These are phyloP conservation scores for Ceratoteleas bidentatus DNA, from an alignment of 1,140 invertebrate genomes.

Conservation along the genomic window DNA sequence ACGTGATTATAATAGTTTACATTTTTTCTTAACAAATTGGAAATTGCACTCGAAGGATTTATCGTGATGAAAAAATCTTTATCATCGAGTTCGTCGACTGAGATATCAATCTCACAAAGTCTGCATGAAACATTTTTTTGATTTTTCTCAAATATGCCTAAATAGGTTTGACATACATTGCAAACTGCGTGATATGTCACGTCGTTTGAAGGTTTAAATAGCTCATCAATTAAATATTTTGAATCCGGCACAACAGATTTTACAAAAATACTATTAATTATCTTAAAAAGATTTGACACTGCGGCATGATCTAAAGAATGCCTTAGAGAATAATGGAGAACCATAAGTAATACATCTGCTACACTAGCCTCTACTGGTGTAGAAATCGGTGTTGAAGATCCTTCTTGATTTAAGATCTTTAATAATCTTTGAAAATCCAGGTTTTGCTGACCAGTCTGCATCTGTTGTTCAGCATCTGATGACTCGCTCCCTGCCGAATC, in stretches of 20 bases:
- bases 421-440: too few species aligned
- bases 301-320: not conserved
- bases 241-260: constrained; percentile 13
- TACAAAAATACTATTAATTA: constrained; percentile 23
- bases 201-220: constrained; percentile 11
- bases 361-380: constrained; percentile 4
- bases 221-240: constrained; percentile 12
- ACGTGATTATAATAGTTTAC: not conserved
- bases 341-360: constrained; percentile 9
- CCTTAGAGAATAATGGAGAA: constrained; percentile 11
- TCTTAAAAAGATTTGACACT: constrained; percentile 16
- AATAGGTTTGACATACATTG: constrained; percentile 11
- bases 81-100: not conserved
- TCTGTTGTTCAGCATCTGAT: too few species aligned
- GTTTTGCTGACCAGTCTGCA: too few species aligned
- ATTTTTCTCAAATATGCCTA: constrained; percentile 14
- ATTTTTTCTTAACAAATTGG: not conserved
- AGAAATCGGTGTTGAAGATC: not conserved
- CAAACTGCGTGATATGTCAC: constrained; percentile 25
- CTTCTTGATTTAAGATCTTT: not conserved
- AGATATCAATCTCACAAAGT: not conserved
- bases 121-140: not conserved
- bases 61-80: not conserved
- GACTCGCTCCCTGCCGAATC: too few species aligned
- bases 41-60: not conserved